phyloP scores from a whole-genome alignment of 2,888 invertebrate genomes.

The Liopterus haemorrhoidalis region DNA sequence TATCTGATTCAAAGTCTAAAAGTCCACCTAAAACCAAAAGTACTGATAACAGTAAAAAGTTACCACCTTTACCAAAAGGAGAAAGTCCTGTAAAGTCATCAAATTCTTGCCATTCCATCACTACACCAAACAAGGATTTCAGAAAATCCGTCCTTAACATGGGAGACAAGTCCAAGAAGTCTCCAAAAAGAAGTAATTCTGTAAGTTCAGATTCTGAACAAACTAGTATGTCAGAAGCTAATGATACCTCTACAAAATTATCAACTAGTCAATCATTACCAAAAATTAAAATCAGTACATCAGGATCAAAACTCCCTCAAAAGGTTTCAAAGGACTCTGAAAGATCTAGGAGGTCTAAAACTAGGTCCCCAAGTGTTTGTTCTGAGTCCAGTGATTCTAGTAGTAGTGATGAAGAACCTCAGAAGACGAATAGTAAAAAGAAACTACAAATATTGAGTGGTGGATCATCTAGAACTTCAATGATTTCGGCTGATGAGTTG shows the following conservation, averaged over 20 bases:
- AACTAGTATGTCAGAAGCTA: constrained; percentile 13
- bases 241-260: constrained; percentile 6
- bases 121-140: constrained; percentile 63
- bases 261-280: constrained; percentile 12
- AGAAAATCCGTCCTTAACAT: constrained; percentile 69
- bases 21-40: constrained; percentile 8
- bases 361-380: constrained; percentile 45
- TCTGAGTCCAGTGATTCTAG: constrained; percentile 41
- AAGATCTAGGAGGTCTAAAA: constrained; percentile 20
- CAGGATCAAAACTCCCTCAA: constrained; percentile 37
- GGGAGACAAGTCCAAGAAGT: constrained; percentile 41
- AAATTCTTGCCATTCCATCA: constrained; percentile 42
- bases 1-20: neutral
- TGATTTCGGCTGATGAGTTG: constrained; percentile 52
- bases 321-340: constrained; percentile 24
- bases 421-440: constrained; percentile 29
- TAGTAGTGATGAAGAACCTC: constrained; percentile 42
- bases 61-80: constrained; percentile 48
- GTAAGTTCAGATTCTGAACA: constrained; percentile 42
- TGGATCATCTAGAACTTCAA: constrained; percentile 51
- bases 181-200: constrained; percentile 47
- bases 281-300: constrained; percentile 17
- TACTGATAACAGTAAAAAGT: constrained; percentile 34
- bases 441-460: constrained; percentile 38
- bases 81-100: constrained; percentile 38